Evolutionary conservation across 2,888 invertebrate species (phyloP).

Genomic region (Gasteruption jaculator): DNA sequence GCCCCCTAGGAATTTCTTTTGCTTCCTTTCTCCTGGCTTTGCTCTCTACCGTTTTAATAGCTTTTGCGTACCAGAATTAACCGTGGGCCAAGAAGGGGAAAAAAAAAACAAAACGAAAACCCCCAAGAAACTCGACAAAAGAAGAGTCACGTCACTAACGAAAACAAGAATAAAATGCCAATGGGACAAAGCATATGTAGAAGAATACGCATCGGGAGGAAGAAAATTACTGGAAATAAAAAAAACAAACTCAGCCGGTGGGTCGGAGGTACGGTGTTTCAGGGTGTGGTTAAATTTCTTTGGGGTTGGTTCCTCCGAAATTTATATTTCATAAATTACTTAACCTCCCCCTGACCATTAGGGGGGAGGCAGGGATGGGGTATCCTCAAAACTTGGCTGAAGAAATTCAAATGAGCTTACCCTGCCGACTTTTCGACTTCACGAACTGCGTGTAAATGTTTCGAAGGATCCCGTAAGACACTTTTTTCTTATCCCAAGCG

Average conservation of each 20-base stretch:
- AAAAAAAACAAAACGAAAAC: too few species aligned
- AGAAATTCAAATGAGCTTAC: slow-evolving; percentile 27
- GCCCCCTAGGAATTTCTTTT: slow-evolving; percentile 15
- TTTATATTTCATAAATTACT: slow-evolving; percentile 46
- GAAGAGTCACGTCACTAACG: background rate
- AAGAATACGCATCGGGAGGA: too few species aligned
- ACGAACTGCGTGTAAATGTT: too few species aligned
- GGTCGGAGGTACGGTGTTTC: slow-evolving; percentile 38
- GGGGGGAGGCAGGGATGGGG: too few species aligned
- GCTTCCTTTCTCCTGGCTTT: slow-evolving; percentile 14
- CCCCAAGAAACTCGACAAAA: too few species aligned
- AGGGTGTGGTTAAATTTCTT: slow-evolving; percentile 48
- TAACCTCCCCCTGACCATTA: slow-evolving; percentile 14
- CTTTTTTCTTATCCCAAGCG: too few species aligned
- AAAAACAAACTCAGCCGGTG: slow-evolving; percentile 25
- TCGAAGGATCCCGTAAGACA: too few species aligned
- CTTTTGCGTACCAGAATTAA: slow-evolving; percentile 22
- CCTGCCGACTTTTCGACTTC: too few species aligned
- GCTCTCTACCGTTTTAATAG: slow-evolving; percentile 33
- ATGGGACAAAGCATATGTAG: slow-evolving; percentile 11
- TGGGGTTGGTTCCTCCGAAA: slow-evolving; percentile 35
- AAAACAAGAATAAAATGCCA: slow-evolving; percentile 4
- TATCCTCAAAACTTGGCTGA: too few species aligned
- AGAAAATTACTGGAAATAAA: slow-evolving; percentile 18
- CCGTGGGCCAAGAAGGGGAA: too few species aligned